Evolutionary conservation across 2,888 invertebrate species (phyloP), one percentile per base, ranked within the genome.

Genomic region (Napeogenes inachia): DNA sequence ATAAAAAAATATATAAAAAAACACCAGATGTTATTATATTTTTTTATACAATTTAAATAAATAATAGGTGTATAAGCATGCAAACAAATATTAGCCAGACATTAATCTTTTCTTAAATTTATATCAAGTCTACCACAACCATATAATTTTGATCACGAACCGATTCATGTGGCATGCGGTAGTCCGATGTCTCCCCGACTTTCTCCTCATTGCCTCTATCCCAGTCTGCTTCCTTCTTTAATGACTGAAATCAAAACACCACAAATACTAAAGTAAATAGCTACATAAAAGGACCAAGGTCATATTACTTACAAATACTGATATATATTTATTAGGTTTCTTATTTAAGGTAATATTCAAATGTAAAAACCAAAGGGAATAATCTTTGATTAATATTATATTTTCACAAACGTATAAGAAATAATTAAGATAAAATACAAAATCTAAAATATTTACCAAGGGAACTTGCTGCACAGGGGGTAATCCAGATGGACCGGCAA

Each of bases 181-280:
- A 96, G 71, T 96, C 96, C 60, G 94, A 93, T 82, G 94, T 91
- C 85, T 96, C 96, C 68, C 93, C 95, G 75, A 93, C 93, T 84
- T 95, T 95, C 62, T 96, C 96, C 75, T 96, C 96, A 75, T 93
- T 93, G 75, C 92, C 92, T 79, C 94, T 91, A 77, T 95, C 95
- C 95, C 95, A 96, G 81, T 96, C 96, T 75, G 95, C 93, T 92
- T 97, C 96, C 91, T 97, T 97, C 85, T 97, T 97, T 78, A 97
- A 89, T 71, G 96, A 96, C 97, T 97, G 92, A 61, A 93, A 93
- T 58, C 42, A 42, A 3, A 6, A 35, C 35, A 35, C 2, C 4
- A 35, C 6, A 4, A 35, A 35, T 5, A 35, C 35, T 35, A 5
- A 35, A 35, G 35, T 35, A 5, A 35, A 35, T 2, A 5, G 2